phyloP scores from a whole-genome alignment of 2,888 invertebrate species.

The Onchidella celtica region DNA sequence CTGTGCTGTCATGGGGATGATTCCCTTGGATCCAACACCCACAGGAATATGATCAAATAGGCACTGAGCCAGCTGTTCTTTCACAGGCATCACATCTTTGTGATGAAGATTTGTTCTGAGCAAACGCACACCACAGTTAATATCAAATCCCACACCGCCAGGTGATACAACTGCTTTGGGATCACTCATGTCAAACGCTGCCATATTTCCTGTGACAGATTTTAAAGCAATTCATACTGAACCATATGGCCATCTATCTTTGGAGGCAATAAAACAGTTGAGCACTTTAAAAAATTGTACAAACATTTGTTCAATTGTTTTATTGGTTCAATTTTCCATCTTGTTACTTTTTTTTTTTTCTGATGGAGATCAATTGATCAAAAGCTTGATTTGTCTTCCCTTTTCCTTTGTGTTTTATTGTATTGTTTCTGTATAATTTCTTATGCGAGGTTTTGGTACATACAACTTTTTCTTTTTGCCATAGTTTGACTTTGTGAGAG shows the following conservation, averaged over 20 bases:
- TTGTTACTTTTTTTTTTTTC: too few species aligned
- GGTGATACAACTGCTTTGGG: conserved; percentile 97
- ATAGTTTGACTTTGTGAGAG: too few species aligned
- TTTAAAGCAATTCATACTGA: too few species aligned
- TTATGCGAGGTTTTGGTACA: too few species aligned
- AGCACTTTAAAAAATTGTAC: background rate
- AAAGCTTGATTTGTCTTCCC: too few species aligned
- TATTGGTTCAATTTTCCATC: too few species aligned
- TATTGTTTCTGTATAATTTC: too few species aligned
- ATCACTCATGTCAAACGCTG: conserved; percentile 97
- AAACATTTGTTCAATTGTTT: too few species aligned
- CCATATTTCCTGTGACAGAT: conserved; percentile 96
- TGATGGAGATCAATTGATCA: too few species aligned
- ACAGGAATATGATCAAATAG: conserved; percentile 99
- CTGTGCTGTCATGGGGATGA: conserved; percentile 97
- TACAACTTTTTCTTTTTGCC: too few species aligned
- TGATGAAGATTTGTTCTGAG: conserved; percentile 96
- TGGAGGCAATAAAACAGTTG: background rate
- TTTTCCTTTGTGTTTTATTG: too few species aligned
- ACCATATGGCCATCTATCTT: too few species aligned
- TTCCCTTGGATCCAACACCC: conserved; percentile 99
- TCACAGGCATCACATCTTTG: conserved; percentile 94
- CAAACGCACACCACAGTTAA: conserved; percentile 98
- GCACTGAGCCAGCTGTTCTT: conserved; percentile 97
- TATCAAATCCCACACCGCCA: conserved; percentile 98